These are phyloP conservation scores for Macroglossus sobrinus DNA, from an alignment of 2,113 vertebrate species.

Conservation along the genomic window DNA sequence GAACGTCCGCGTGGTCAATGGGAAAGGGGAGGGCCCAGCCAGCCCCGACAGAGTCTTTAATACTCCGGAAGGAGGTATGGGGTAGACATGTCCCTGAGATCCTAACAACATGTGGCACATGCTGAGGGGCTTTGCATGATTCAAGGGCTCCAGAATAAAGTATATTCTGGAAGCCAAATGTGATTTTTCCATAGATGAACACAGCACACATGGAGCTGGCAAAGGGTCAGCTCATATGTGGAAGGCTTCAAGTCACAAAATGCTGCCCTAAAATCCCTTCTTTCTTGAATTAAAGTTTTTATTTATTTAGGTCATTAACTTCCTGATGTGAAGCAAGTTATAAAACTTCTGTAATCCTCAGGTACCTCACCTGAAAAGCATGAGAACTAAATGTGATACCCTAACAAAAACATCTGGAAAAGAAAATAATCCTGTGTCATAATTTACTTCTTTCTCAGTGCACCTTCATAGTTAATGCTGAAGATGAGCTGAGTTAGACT, in stretches of 20 bases:
- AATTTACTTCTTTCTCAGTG: not conserved
- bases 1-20: slow-evolving; percentile 91
- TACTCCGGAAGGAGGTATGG: slow-evolving; percentile 95
- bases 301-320: not conserved
- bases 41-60: slow-evolving; percentile 86
- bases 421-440: not conserved
- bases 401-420: not conserved
- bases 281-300: not conserved
- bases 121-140: not conserved
- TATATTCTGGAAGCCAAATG: not conserved
- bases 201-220: not conserved
- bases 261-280: not conserved
- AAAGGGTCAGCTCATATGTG: not conserved
- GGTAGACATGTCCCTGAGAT: not conserved
- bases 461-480: not conserved
- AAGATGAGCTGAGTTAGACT: not conserved
- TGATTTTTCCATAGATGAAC: not conserved
- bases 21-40: slow-evolving; percentile 93
- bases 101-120: not conserved
- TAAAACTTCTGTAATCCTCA: not conserved
- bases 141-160: not conserved
- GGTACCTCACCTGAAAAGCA: not conserved
- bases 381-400: not conserved
- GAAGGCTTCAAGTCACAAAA: not conserved
- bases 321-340: not conserved